These are phyloP conservation scores for Brachionus sp. DNA, from an alignment of 1,140 invertebrate genomes.

Conservation along the genomic window DNA sequence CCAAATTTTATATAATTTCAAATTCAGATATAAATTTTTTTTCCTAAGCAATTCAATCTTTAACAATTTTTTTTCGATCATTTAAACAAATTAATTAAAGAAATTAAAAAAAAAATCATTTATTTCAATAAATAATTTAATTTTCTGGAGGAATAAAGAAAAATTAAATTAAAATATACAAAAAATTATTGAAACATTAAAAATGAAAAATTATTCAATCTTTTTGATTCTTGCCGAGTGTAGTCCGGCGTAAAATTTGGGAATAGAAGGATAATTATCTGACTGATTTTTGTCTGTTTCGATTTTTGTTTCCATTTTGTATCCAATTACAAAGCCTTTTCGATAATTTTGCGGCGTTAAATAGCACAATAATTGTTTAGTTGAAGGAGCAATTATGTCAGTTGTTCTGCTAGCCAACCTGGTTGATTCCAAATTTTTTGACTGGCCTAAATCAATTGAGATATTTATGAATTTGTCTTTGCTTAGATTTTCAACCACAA, in stretches of 20 bases:
- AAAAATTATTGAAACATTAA: too few species aligned
- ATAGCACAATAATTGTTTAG: constrained; percentile 23
- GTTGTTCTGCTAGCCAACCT: neutral
- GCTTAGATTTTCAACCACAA: constrained; percentile 42
- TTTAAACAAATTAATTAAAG: too few species aligned
- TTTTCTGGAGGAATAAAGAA: neutral
- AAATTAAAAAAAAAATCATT: too few species aligned
- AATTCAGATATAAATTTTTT: too few species aligned
- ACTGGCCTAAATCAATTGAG: neutral
- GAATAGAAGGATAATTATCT: neutral
- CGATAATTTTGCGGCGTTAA: constrained; percentile 15
- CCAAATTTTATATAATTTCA: too few species aligned
- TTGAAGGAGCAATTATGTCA: neutral
- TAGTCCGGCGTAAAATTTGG: neutral
- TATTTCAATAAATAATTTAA: too few species aligned
- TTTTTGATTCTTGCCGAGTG: neutral
- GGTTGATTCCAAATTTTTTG: constrained; percentile 38
- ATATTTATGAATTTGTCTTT: neutral
- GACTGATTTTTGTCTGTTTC: neutral
- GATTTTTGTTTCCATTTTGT: constrained; percentile 28
- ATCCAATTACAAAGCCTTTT: constrained; percentile 38
- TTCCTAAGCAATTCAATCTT: too few species aligned
- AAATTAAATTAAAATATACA: neutral
- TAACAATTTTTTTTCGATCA: too few species aligned
- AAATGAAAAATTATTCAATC: neutral